These are phyloP conservation scores for Hypena proboscidalis DNA, from an alignment of 2,888 invertebrate genomes.

Conservation along the genomic window DNA sequence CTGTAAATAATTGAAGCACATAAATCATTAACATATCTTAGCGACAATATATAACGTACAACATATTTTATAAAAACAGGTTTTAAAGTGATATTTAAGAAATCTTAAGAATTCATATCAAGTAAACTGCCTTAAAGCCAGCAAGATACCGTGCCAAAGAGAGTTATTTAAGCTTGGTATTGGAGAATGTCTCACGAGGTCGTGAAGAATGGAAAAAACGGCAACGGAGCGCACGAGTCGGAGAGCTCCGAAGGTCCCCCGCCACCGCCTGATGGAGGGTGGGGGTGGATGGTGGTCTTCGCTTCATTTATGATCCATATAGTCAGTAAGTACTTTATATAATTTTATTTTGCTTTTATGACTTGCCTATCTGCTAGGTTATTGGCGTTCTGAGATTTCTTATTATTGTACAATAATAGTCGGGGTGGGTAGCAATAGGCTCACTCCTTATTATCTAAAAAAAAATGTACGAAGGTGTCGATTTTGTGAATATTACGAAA, in stretches of 20 bases:
- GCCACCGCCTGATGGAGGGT: conserved; percentile 96
- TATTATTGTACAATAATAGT: too few relatives aligned
- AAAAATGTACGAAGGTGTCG: too few relatives aligned
- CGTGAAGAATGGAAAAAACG: conserved; percentile 70
- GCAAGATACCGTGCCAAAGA: conserved; percentile 48
- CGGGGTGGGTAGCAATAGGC: too few relatives aligned
- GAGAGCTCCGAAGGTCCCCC: conserved; percentile 71
- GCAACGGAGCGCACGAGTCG: conserved; percentile 57
- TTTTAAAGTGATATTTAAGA: conserved; percentile 39
- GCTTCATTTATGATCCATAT: conserved; percentile 98
- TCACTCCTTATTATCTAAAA: too few relatives aligned
- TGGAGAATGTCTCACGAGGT: conserved; percentile 74
- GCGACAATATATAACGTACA: conserved; percentile 55
- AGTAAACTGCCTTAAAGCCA: conserved; percentile 49
- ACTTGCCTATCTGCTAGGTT: too few relatives aligned
- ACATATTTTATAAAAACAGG: conserved; percentile 39
- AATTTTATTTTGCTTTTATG: too few relatives aligned
- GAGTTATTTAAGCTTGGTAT: conserved; percentile 18
- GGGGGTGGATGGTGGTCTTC: conserved; percentile 98
- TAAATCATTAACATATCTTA: conserved; percentile 56
- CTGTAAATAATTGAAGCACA: conserved; percentile 34
- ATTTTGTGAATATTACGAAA: too few relatives aligned
- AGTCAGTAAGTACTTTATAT: conserved; percentile 90
- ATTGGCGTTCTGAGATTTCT: too few relatives aligned
- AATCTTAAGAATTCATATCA: conserved; percentile 51